A percentile compares a stretch with the other conserved stretches of the same genome.
Evolutionary conservation across 2,888 invertebrate species (phyloP).

Genomic region (Lasioglossum calceatum): DNA sequence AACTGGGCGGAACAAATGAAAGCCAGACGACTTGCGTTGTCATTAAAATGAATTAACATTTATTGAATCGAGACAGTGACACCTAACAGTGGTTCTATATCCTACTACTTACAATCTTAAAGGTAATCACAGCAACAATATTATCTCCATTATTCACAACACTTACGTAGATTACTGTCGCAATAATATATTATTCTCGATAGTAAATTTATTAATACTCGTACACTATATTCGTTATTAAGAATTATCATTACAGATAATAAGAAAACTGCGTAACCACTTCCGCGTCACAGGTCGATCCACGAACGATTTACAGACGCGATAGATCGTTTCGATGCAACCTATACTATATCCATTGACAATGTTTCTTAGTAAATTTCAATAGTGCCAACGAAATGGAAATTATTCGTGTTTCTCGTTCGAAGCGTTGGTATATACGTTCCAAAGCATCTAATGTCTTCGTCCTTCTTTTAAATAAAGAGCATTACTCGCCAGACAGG

Average conservation of each 20-base stretch:
- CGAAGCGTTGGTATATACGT: not conserved
- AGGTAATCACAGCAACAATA: conserved; percentile 85
- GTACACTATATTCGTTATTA: conserved; percentile 79
- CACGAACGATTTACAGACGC: conserved; percentile 8
- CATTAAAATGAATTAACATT: conserved; percentile 84
- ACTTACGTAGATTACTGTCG: conserved; percentile 84
- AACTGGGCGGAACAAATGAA: conserved; percentile 37
- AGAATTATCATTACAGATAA: conserved; percentile 78
- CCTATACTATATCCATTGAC: not conserved
- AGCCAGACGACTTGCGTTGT: conserved; percentile 57
- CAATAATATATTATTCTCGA: conserved; percentile 82
- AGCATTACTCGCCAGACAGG: not conserved
- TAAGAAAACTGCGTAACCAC: conserved; percentile 71
- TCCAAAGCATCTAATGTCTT: no score
- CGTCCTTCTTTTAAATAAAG: not conserved
- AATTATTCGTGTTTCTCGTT: not conserved
- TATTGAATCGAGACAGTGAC: conserved; percentile 84
- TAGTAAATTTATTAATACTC: conserved; percentile 82
- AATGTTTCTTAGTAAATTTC: not conserved
- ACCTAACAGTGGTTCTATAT: conserved; percentile 83
- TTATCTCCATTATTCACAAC: conserved; percentile 85
- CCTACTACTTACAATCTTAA: conserved; percentile 84
- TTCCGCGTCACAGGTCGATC: conserved; percentile 62
- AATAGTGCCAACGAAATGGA: conserved; percentile 20
- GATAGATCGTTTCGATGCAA: conserved; percentile 15